These are phyloP conservation scores for Desmodus rotundus DNA, from an alignment of 2,113 vertebrate species.

Conservation along the genomic window DNA sequence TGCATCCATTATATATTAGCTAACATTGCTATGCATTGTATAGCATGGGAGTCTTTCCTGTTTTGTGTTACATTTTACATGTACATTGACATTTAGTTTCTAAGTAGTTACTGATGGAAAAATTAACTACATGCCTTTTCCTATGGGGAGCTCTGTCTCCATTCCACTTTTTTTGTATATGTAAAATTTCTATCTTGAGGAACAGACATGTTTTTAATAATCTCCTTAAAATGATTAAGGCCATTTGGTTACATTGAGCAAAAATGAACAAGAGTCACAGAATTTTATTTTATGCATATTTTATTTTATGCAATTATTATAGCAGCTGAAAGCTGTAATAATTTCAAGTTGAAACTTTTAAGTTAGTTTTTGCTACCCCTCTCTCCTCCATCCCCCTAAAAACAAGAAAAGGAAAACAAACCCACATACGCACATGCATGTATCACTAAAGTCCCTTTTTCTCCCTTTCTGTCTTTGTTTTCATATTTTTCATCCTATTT, in stretches of 20 bases:
- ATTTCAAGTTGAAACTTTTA: slow-evolving; percentile 6
- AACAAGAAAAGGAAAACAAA: not conserved
- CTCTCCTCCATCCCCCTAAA: not conserved
- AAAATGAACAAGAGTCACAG: not conserved
- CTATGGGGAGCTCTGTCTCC: not conserved
- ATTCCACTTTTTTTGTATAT: not conserved
- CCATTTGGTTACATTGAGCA: not conserved
- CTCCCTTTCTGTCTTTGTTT: not conserved
- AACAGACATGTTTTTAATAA: not conserved
- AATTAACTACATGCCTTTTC: not conserved
- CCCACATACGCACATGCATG: not conserved
- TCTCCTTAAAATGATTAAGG: not conserved
- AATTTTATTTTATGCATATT: not conserved
- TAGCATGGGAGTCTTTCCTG: not conserved
- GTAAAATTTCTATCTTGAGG: not conserved
- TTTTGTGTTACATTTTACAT: not conserved
- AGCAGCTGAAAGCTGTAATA: not conserved
- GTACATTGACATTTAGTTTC: not conserved
- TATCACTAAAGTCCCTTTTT: not conserved
- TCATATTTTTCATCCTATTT: not conserved
- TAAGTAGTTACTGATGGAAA: not conserved
- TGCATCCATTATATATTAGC: not conserved
- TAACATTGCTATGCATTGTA: not conserved
- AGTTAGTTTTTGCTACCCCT: not conserved
- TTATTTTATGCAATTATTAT: not conserved